phyloP scores from a whole-genome alignment of 2,113 vertebrate species.

The Onychostruthus taczanowskii region DNA sequence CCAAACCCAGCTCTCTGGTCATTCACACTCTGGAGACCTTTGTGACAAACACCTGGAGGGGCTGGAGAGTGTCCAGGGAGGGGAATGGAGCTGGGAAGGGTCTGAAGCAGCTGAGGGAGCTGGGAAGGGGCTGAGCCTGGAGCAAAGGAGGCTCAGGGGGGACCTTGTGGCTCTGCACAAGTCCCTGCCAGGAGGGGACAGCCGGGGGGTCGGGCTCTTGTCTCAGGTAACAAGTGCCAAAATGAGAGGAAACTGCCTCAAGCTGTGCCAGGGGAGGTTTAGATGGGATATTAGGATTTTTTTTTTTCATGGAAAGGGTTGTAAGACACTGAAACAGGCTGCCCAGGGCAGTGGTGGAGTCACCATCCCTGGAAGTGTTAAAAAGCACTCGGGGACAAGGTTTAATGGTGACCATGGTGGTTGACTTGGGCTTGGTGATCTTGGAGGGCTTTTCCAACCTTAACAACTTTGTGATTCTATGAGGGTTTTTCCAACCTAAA shows the following conservation, averaged over 20 bases:
- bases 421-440: not conserved
- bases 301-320: not conserved
- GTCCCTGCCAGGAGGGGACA: not conserved
- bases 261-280: not conserved
- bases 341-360: not conserved
- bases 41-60: not conserved
- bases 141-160: not conserved
- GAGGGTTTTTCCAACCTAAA: not conserved
- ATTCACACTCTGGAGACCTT: not conserved
- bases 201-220: accelerated
- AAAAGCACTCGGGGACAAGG: not conserved
- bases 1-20: not conserved
- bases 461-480: not conserved
- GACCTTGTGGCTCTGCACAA: not conserved
- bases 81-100: not conserved
- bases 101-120: not conserved
- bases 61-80: not conserved
- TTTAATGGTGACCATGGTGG: not conserved
- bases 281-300: not conserved
- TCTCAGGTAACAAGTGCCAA: not conserved
- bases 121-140: not conserved
- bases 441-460: not conserved
- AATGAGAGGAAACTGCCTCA: not conserved
- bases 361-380: not conserved
- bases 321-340: not conserved